Conservation (phyloP, 2,113 vertebrate species). For the Lutjanus erythropterus region DNA sequence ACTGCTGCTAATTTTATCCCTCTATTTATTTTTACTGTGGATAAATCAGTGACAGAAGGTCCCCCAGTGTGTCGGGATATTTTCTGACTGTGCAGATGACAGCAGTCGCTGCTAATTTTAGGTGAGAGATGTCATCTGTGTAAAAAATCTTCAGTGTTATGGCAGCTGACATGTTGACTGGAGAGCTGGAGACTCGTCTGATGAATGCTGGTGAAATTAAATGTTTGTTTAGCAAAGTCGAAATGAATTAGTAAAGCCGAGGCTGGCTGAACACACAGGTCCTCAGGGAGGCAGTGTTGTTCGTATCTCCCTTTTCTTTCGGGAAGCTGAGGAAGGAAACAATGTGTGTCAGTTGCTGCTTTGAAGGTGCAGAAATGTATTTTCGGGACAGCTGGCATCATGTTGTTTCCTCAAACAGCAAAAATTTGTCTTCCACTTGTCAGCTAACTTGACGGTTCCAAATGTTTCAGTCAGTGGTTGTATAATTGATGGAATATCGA, state of each 20-base stretch:
- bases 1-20: conserved; percentile 42
- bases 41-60: conserved; percentile 43
- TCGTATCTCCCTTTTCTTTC: conserved; percentile 21
- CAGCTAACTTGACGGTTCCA: conserved; percentile 7
- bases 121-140: conserved; percentile 31
- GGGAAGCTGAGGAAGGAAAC: conserved; percentile 4
- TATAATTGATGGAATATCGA: conserved; percentile 21
- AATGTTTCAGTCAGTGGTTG: background rate
- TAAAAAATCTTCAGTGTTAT: conserved; percentile 20
- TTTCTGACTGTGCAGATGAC: conserved; percentile 31
- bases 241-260: conserved; percentile 60
- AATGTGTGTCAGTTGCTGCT: conserved; percentile 25
- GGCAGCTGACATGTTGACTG: conserved; percentile 48
- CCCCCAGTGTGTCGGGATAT: conserved; percentile 22
- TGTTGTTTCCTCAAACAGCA: background rate
- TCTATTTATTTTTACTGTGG: conserved; percentile 43
- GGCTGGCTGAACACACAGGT: conserved; percentile 41
- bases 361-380: conserved; percentile 38
- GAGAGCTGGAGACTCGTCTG: conserved; percentile 39
- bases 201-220: conserved; percentile 50
- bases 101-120: conserved; percentile 53
- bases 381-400: conserved; percentile 26
- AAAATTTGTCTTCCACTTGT: conserved; percentile 12
- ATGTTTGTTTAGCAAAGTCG: conserved; percentile 60
- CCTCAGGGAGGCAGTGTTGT: conserved; percentile 57